A percentile compares a stretch with the other conserved stretches of the same genome.
Evolutionary conservation across 2,113 vertebrate species (phyloP).

Genomic region (Bettongia penicillata): DNA sequence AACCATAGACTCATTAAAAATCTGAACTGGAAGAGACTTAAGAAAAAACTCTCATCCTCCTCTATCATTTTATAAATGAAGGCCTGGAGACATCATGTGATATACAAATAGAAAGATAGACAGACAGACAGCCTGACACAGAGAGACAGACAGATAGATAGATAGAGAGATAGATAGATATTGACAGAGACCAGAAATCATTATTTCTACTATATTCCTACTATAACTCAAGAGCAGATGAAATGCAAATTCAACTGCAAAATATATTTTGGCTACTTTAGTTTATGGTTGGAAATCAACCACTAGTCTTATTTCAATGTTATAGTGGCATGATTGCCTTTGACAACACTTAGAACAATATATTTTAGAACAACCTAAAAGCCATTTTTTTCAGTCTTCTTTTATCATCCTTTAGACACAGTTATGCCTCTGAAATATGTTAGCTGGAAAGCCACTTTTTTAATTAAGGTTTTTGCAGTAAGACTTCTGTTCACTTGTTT

Average conservation of each 20-base stretch:
- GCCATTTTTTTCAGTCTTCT: neutral
- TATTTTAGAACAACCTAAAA: slow-evolving; percentile 66
- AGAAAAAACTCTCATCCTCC: neutral
- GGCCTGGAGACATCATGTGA: neutral
- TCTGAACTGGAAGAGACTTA: neutral
- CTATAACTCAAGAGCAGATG: neutral
- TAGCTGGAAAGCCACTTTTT: slow-evolving; percentile 68
- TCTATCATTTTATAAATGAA: neutral
- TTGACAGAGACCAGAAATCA: neutral
- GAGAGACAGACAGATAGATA: too few relatives aligned
- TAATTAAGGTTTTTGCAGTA: slow-evolving; percentile 74
- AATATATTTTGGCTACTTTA: neutral
- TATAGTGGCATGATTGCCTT: slow-evolving; percentile 55
- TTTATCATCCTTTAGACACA: slow-evolving; percentile 61
- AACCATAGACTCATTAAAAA: neutral
- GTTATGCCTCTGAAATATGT: slow-evolving; percentile 41
- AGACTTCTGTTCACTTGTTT: slow-evolving; percentile 64
- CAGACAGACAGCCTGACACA: too few relatives aligned
- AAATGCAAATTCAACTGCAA: neutral
- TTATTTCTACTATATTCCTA: neutral
- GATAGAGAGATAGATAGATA: too few relatives aligned
- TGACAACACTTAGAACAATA: slow-evolving; percentile 65
- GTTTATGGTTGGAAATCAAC: slow-evolving; percentile 61
- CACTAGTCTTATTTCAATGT: slow-evolving; percentile 67
- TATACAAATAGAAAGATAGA: too few relatives aligned